Evolutionary conservation across 2,888 invertebrate genomes (phyloP).

Genomic region (Dilophus febrilis): DNA sequence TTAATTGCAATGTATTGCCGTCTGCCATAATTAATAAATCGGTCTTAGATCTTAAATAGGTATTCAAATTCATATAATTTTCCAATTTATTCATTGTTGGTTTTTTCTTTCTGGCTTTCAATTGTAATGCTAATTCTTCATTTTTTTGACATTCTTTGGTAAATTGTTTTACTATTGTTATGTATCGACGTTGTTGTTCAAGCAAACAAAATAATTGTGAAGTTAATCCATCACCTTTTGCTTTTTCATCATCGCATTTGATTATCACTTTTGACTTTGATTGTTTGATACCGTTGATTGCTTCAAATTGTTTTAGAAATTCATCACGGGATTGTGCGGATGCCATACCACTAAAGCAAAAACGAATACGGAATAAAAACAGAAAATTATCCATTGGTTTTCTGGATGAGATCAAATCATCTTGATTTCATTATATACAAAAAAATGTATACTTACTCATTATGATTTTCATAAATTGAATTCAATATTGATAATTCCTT

Average conservation of each 20-base stretch:
- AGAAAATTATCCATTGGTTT: no score
- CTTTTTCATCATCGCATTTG: conserved; percentile 46
- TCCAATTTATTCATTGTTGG: no score
- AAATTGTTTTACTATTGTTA: conserved; percentile 56
- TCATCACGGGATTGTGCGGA: conserved; percentile 66
- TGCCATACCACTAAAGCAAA: conserved; percentile 76
- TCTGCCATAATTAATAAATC: no score
- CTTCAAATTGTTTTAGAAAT: conserved; percentile 78
- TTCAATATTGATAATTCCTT: conserved; percentile 80
- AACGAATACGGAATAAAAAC: no score
- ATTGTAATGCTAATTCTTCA: conserved; percentile 39
- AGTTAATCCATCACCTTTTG: conserved; percentile 46
- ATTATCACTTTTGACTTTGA: conserved; percentile 59
- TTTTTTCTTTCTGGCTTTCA: no score
- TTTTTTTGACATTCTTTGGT: conserved; percentile 56
- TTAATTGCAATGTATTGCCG: no score
- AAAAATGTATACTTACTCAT: conserved; percentile 66
- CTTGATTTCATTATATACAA: no score
- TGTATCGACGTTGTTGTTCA: conserved; percentile 61
- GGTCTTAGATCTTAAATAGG: no score
- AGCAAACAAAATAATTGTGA: conserved; percentile 38
- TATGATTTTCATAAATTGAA: conserved; percentile 77
- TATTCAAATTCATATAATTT: no score
- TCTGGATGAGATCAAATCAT: no score
- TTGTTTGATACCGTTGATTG: conserved; percentile 72